Conservation (phyloP, 2,113 vertebrate genomes). For the Zosterops japonicus region DNA sequence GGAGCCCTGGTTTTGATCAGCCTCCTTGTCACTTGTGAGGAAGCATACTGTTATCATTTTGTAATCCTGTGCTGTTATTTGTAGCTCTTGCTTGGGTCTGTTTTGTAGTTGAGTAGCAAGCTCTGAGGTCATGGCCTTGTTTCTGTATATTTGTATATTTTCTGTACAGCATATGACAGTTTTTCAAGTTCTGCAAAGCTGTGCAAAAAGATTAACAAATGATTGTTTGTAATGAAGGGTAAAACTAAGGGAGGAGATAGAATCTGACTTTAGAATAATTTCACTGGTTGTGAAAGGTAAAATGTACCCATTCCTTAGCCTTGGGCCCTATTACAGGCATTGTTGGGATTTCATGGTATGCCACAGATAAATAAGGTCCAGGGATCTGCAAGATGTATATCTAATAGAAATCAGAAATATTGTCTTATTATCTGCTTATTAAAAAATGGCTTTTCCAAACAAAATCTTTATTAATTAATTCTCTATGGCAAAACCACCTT, state of each 20-base stretch:
- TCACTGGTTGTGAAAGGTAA: not conserved
- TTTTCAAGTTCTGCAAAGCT: not conserved
- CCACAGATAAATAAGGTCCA: not conserved
- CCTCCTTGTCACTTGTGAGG: not conserved
- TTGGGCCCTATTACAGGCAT: not conserved
- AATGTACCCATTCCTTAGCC: not conserved
- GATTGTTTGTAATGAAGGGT: not conserved
- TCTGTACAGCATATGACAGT: not conserved
- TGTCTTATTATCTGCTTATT: not conserved
- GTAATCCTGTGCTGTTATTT: constrained; percentile 10
- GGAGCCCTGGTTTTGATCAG: constrained; percentile 29
- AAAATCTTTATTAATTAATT: not conserved
- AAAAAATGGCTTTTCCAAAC: not conserved
- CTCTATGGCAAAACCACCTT: not conserved
- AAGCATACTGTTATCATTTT: not conserved
- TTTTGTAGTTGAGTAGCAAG: not conserved
- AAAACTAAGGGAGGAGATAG: not conserved
- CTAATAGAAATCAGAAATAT: not conserved
- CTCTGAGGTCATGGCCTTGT: not conserved
- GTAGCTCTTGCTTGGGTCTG: not conserved
- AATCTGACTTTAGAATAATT: not conserved
- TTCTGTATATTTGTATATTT: not conserved
- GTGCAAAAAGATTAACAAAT: not conserved
- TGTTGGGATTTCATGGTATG: not conserved
- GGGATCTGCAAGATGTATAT: not conserved